A percentile compares a stretch with the other conserved stretches of the same genome.
Evolutionary conservation across 2,888 invertebrate genomes (phyloP).

Genomic region (Frankliniella fusca): DNA sequence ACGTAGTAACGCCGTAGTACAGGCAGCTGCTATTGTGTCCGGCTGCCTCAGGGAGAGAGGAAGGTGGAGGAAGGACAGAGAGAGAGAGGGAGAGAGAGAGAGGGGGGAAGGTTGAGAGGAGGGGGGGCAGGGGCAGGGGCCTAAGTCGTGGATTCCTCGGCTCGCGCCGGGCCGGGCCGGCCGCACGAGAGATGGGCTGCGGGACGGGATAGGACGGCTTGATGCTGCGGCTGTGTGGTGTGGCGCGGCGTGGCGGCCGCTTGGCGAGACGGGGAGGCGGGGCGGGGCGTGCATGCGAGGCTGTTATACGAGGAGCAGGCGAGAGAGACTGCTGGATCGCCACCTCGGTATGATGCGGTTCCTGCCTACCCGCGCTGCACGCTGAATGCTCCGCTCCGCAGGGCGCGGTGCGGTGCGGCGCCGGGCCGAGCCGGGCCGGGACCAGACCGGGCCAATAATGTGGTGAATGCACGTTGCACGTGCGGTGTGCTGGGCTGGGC

Average conservation of each 20-base stretch:
- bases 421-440: background rate
- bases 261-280: no score
- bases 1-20: background rate
- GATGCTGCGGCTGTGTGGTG: no score
- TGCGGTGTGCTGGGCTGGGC: background rate
- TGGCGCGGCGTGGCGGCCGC: background rate
- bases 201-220: background rate
- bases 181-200: no score
- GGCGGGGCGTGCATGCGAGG: background rate
- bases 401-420: no score
- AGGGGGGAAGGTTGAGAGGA: no score
- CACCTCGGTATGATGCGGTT: background rate
- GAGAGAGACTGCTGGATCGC: background rate
- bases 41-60: background rate
- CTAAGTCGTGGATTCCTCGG: slow-evolving; percentile 7
- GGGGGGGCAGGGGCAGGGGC: background rate
- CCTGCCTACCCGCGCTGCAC: no score
- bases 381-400: no score
- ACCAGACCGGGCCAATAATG: background rate
- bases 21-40: slow-evolving; percentile 1
- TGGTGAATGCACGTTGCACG: background rate
- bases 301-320: background rate
- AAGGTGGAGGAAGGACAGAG: no score
- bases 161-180: background rate
- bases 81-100: background rate